Percentiles rank a stretch among this genome's conserved stretches.
Conservation (phyloP, 2,888 invertebrate genomes). For the Lithophane leautieri region DNA sequence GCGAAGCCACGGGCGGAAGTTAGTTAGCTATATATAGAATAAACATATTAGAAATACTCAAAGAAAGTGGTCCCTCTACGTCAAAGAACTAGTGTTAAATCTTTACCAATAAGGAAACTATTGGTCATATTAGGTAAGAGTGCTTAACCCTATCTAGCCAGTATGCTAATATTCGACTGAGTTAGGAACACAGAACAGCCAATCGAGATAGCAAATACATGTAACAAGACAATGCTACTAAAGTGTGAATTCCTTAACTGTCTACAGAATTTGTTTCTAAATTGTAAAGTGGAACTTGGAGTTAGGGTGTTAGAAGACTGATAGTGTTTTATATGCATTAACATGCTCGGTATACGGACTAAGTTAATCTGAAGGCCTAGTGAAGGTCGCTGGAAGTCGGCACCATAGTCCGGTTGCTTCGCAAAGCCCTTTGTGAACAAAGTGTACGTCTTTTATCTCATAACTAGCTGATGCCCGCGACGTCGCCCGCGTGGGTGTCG, state of each 20-base stretch:
- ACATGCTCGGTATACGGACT: background rate
- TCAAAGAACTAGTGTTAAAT: conserved; percentile 12
- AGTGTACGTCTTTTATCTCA: background rate
- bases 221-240: conserved; percentile 53
- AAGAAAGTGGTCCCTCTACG: background rate
- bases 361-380: too few species aligned
- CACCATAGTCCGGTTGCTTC: background rate
- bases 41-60: background rate
- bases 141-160: conserved; percentile 40
- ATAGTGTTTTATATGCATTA: background rate
- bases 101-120: conserved; percentile 22
- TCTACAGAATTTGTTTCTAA: conserved; percentile 40
- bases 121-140: conserved; percentile 27
- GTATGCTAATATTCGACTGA: conserved; percentile 49
- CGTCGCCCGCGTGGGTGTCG: too few species aligned
- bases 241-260: conserved; percentile 53
- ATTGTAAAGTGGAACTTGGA: conserved; percentile 20
- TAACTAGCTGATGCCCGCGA: too few species aligned
- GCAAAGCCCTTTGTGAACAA: too few species aligned
- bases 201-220: conserved; percentile 59
- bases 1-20: too few species aligned
- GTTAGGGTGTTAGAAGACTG: conserved; percentile 13
- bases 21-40: too few species aligned
- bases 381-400: background rate
- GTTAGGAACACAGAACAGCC: conserved; percentile 40